Percentiles rank a stretch among this genome's conserved stretches.
Conservation (phyloP, 1,140 invertebrate genomes). For the Cyclina sinensis region DNA sequence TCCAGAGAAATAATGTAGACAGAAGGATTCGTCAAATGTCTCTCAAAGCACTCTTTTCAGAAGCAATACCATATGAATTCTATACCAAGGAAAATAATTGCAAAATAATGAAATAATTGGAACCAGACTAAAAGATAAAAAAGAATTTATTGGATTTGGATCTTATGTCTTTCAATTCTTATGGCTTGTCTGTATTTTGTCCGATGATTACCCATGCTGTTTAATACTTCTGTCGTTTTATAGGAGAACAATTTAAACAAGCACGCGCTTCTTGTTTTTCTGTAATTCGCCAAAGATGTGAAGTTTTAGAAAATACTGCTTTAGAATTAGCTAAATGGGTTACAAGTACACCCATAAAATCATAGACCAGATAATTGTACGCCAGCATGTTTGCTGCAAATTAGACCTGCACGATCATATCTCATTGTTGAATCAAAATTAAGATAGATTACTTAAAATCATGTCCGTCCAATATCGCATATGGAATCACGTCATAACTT, state of each 20-base stretch:
- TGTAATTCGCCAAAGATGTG: neutral
- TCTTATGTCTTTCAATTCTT: conserved; percentile 51
- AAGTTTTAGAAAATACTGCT: conserved; percentile 8
- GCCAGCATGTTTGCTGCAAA: conserved; percentile 7
- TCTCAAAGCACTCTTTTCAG: conserved; percentile 7
- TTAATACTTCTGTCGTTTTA: neutral
- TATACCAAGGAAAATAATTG: conserved; percentile 57
- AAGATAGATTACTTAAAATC: conserved; percentile 63
- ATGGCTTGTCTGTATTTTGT: neutral
- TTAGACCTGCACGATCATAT: conserved; percentile 1
- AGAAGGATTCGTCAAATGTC: neutral
- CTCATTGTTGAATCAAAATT: conserved; percentile 49
- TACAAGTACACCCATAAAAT: conserved; percentile 56
- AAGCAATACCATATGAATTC: conserved; percentile 46
- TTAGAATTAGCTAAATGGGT: conserved; percentile 44
- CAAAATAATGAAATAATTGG: conserved; percentile 64
- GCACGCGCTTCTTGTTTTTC: neutral
- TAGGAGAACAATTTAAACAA: neutral
- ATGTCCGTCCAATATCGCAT: neutral
- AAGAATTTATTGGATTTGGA: conserved; percentile 58
- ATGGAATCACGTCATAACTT: conserved; percentile 48
- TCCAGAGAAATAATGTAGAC: conserved; percentile 13
- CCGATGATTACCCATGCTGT: neutral
- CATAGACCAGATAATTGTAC: conserved; percentile 54
- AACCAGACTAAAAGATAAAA: conserved; percentile 26